Conservation (phyloP, 2,888 invertebrate species). For the Agrotis clavis region DNA sequence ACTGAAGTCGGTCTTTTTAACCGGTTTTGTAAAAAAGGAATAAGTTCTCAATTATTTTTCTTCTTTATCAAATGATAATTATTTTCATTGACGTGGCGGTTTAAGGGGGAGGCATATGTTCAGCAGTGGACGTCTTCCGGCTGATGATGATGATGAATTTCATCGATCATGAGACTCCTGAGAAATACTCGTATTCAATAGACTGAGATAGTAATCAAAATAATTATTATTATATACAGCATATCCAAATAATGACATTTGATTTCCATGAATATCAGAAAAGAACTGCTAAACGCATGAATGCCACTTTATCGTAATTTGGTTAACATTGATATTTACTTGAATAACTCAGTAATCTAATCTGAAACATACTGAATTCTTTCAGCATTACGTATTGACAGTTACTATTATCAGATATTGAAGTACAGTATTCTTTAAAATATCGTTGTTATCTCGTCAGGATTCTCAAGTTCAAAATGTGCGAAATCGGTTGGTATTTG, state of each 20-base stretch:
- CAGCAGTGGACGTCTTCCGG: too few species aligned
- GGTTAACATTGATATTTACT: constrained; percentile 9
- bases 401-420: constrained; percentile 21
- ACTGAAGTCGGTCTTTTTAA: too few species aligned
- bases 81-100: too few species aligned
- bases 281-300: not conserved
- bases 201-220: not conserved
- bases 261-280: not conserved
- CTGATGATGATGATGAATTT: too few species aligned
- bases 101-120: too few species aligned
- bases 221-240: not conserved
- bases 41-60: too few species aligned
- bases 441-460: constrained; percentile 44
- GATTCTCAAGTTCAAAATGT: constrained; percentile 16
- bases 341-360: constrained; percentile 45
- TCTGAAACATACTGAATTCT: constrained; percentile 46
- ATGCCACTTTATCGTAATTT: not conserved
- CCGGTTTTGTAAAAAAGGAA: too few species aligned
- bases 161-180: too few species aligned
- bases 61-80: too few species aligned
- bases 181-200: too few species aligned
- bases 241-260: too few species aligned
- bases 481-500: constrained; percentile 8
- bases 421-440: constrained; percentile 33
- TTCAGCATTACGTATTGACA: constrained; percentile 24